Evolutionary conservation across 2,888 invertebrate species (phyloP).

Genomic region (Andrena dorsata): DNA sequence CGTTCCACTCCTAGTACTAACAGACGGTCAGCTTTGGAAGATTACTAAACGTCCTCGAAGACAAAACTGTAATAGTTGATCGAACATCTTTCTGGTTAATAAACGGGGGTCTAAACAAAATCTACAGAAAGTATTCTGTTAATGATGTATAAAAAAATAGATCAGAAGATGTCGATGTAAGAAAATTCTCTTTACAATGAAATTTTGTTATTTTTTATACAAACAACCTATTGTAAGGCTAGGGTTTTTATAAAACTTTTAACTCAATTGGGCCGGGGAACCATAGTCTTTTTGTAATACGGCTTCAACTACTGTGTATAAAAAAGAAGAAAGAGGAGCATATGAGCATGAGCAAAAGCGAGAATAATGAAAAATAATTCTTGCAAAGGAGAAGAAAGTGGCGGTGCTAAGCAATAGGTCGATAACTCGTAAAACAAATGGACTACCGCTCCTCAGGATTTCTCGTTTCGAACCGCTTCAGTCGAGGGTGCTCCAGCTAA

Average conservation of each 20-base stretch:
- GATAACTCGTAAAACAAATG: constrained; percentile 5
- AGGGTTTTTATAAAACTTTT: too few species aligned
- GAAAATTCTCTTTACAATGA: too few species aligned
- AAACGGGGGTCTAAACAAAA: background rate
- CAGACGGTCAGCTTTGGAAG: constrained; percentile 16
- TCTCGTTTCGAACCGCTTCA: constrained; percentile 6
- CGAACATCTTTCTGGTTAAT: background rate
- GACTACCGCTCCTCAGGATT: constrained; percentile 13
- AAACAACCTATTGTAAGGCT: too few species aligned
- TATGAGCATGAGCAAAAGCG: too few species aligned
- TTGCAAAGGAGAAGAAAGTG: background rate
- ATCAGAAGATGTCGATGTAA: too few species aligned
- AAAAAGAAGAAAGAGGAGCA: too few species aligned
- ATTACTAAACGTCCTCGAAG: constrained; percentile 11
- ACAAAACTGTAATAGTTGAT: background rate
- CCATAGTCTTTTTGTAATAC: too few species aligned
- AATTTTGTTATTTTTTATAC: constrained; percentile 1
- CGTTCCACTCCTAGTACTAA: constrained; percentile 42
- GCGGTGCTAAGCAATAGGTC: background rate
- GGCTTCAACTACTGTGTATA: too few species aligned
- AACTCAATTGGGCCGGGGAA: too few species aligned
- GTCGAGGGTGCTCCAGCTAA: constrained; percentile 22
- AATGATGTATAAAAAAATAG: too few species aligned
- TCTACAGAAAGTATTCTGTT: background rate
- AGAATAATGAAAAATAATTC: background rate